Evolutionary conservation across 2,113 vertebrate genomes (phyloP).

Genomic region (Apteryx mantelli): DNA sequence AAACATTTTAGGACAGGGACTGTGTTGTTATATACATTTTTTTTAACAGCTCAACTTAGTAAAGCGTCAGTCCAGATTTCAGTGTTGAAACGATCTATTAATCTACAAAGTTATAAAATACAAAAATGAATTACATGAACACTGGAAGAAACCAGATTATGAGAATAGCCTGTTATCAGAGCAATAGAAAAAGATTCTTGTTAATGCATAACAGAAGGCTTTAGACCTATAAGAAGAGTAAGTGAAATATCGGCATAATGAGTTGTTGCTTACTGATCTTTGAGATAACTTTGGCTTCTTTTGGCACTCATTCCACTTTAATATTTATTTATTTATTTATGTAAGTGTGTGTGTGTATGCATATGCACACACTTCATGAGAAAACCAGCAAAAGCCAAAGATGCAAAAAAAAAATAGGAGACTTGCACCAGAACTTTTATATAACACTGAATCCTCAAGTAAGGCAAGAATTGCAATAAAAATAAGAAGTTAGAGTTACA

Average conservation of each 20-base stretch:
- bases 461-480: background rate
- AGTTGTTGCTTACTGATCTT: background rate
- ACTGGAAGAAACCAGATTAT: background rate
- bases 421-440: background rate
- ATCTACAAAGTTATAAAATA: background rate
- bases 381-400: background rate
- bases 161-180: background rate
- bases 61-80: background rate
- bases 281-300: background rate
- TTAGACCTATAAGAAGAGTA: background rate
- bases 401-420: background rate
- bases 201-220: background rate
- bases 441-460: background rate
- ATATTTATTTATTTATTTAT: no score
- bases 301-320: no score
- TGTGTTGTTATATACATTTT: background rate
- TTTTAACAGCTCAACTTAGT: background rate
- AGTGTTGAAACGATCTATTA: background rate
- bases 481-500: background rate
- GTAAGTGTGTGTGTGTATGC: background rate
- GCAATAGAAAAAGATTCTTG: background rate
- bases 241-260: background rate
- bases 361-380: background rate
- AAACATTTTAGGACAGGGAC: background rate
- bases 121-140: background rate